These are phyloP conservation scores for Temnothorax ravouxi DNA, from an alignment of 2,888 invertebrate genomes.

Conservation along the genomic window DNA sequence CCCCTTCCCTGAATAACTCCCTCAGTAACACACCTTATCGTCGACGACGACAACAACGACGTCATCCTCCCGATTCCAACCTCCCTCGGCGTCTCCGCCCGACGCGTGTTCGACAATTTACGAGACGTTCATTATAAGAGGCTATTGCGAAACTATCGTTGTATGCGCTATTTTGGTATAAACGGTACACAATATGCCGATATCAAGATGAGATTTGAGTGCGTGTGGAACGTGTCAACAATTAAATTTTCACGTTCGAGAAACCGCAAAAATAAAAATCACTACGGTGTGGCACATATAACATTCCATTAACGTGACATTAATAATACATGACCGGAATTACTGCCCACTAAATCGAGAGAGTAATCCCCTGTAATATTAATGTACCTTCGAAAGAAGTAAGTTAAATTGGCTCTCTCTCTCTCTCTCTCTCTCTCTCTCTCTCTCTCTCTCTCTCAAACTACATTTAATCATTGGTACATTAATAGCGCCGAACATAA, in stretches of 20 bases:
- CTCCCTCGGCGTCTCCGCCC: constrained; percentile 5
- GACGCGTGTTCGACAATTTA: constrained; percentile 57
- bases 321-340: constrained; percentile 28
- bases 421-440: background rate
- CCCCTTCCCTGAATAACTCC: background rate
- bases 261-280: constrained; percentile 1
- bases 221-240: background rate
- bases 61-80: background rate
- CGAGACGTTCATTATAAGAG: constrained; percentile 55
- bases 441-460: background rate
- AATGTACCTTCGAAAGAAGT: constrained; percentile 15
- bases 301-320: constrained; percentile 32
- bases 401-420: constrained; percentile 5
- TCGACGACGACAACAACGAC: constrained; percentile 5
- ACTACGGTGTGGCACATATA: background rate
- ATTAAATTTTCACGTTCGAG: constrained; percentile 9
- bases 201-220: background rate
- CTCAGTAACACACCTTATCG: constrained; percentile 23
- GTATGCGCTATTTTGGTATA: background rate
- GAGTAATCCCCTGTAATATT: constrained; percentile 25
- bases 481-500: background rate
- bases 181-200: background rate
- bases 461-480: background rate
- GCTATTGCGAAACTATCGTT: constrained; percentile 10
- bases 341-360: background rate